phyloP scores from a whole-genome alignment of 2,888 invertebrate species.

The Caenorhabditis uteleia region DNA sequence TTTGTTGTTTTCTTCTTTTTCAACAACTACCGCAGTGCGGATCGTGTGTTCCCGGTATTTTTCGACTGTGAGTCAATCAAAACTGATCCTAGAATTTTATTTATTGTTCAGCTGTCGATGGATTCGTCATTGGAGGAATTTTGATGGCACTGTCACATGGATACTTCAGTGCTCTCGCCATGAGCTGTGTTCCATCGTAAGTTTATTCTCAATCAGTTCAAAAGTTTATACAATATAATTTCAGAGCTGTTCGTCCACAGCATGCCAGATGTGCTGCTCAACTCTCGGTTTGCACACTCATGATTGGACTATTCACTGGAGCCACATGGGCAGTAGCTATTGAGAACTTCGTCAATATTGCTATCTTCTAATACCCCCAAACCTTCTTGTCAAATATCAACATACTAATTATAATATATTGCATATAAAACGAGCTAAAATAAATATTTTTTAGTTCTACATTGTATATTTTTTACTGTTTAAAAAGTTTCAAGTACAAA shows the following conservation, averaged over 20 bases:
- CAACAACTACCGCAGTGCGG: conserved; percentile 83
- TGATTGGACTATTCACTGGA: conserved; percentile 44
- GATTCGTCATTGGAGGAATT: conserved; percentile 71
- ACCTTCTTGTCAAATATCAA: too few relatives aligned
- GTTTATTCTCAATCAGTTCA: background rate
- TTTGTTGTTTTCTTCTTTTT: conserved; percentile 89
- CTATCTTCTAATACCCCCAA: too few relatives aligned
- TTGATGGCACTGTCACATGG: conserved; percentile 87
- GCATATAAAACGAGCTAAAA: too few relatives aligned
- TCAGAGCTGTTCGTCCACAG: conserved; percentile 37
- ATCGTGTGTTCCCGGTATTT: conserved; percentile 79
- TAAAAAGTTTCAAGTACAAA: too few relatives aligned
- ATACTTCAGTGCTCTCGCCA: conserved; percentile 86
- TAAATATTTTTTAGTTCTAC: too few relatives aligned
- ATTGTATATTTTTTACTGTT: too few relatives aligned
- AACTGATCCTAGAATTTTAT: background rate
- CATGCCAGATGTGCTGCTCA: conserved; percentile 49
- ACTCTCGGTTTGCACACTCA: conserved; percentile 51
- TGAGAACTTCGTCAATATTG: conserved; percentile 21
- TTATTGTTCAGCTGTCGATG: conserved; percentile 71
- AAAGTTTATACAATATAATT: background rate
- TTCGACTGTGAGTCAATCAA: conserved; percentile 72
- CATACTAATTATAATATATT: too few relatives aligned
- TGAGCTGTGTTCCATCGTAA: conserved; percentile 86
- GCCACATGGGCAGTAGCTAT: conserved; percentile 24